These are phyloP conservation scores for Nymphicus hollandicus DNA, from an alignment of 2,113 vertebrate genomes.

Conservation along the genomic window DNA sequence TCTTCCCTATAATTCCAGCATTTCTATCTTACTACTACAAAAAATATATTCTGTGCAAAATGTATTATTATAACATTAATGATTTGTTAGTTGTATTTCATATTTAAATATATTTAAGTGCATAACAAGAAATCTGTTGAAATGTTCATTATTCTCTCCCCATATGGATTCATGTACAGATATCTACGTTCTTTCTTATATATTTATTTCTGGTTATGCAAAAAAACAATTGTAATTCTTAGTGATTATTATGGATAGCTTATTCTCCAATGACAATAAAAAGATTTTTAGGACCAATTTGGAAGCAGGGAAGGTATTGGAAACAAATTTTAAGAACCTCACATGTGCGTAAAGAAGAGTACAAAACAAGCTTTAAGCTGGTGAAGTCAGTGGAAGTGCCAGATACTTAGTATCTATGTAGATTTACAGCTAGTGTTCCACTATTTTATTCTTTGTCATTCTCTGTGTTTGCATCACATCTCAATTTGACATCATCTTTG, in stretches of 20 bases:
- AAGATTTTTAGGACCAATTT: background rate
- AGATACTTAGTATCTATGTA: background rate
- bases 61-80: background rate
- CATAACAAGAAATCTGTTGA: background rate
- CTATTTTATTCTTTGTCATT: background rate
- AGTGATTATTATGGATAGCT: background rate
- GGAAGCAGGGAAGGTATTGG: background rate
- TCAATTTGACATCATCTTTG: conserved; percentile 9
- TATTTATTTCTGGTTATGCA: background rate
- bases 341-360: background rate
- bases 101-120: background rate
- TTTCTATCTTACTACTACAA: background rate
- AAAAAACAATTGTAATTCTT: background rate
- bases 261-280: background rate
- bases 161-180: background rate
- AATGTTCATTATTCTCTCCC: background rate
- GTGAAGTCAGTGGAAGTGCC: background rate
- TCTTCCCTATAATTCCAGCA: background rate
- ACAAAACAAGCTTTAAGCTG: background rate
- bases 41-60: background rate
- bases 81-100: background rate
- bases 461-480: background rate
- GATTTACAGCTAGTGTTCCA: background rate
- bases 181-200: background rate
- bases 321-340: background rate